These are phyloP conservation scores for Drosophila arizonae DNA, from an alignment of 1,140 invertebrate species.

Conservation along the genomic window DNA sequence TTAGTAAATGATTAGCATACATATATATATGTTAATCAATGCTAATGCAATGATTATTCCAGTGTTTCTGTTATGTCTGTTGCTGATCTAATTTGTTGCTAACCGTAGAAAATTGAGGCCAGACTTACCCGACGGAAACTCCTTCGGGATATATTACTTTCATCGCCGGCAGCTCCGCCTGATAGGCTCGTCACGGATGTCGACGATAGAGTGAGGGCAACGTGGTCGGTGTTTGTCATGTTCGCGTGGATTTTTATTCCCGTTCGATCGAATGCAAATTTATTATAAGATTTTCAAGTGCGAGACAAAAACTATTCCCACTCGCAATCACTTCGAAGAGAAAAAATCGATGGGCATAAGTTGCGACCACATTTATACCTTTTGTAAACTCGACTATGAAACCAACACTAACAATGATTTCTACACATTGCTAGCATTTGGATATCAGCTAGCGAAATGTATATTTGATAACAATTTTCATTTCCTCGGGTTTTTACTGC, in stretches of 20 bases:
- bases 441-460: not conserved
- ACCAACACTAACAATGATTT: slow-evolving; percentile 6
- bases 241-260: not conserved
- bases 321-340: slow-evolving; percentile 15
- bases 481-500: slow-evolving; percentile 1
- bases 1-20: not conserved
- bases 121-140: slow-evolving; percentile 71
- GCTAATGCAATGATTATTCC: too few species aligned
- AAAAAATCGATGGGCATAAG: slow-evolving; percentile 40
- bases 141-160: slow-evolving; percentile 52
- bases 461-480: slow-evolving; percentile 6
- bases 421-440: slow-evolving; percentile 26
- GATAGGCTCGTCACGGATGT: slow-evolving; percentile 31
- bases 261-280: not conserved
- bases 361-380: slow-evolving; percentile 5
- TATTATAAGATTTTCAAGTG: not conserved
- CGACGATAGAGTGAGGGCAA: slow-evolving; percentile 65
- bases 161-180: slow-evolving; percentile 44
- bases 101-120: not conserved
- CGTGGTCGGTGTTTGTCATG: slow-evolving; percentile 72
- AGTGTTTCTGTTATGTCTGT: not conserved
- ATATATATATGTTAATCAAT: not conserved
- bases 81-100: not conserved
- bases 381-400: slow-evolving; percentile 19
- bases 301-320: slow-evolving; percentile 14